Base-by-base conservation (phyloP, 2,113 vertebrate species). In the Phrynosoma platyrhinos region DNA sequence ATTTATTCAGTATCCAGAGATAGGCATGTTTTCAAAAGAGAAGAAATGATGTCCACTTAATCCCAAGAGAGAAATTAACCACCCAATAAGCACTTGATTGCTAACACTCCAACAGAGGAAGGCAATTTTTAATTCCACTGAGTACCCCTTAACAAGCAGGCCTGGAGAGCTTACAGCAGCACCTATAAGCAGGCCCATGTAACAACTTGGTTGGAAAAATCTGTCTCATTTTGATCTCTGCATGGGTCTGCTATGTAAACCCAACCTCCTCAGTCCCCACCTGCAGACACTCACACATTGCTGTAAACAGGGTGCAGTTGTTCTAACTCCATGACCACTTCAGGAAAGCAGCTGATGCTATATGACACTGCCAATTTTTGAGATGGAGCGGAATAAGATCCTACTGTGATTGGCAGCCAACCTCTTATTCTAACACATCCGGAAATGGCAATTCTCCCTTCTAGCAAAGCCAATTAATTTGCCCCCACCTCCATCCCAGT, bases 321-420 rank as follows among this genome's bases (percentile, higher is more conserved):
- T 77, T 87, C 68, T 90, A 86, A 92, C 88, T 95, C 91, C 79
- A 18, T 85, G 91, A 93, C 92, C 91, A 89, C 92, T 95, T 95
- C 90, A 93, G 94, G 90, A 94, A 95, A 91, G 91, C 94, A 95
- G 95, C 94, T 95, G 95, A 94, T 87, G 91, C 91, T 13, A 86
- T 2, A 16, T 90, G 79, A 82, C 87, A 80, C 76, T 95, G 95
- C 94, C 95, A 96, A 87, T 81, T 95, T 90, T 90, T 88, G 92
- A 94, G 93, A 92, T 84, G 82, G 88, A 96, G 72, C 32, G 86
- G 88, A 89, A 93, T 68, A 91, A 79, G 88, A 94, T 93, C 89
- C 84, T 89, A 58, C 74, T 85, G 90, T 6, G 40, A 92, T 77
- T 93, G 90, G 86, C 92, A 93, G 80, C 0, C 0, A 76, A 68